A percentile compares a stretch with the other conserved stretches of the same genome.
phyloP scores from a whole-genome alignment of 2,113 vertebrate species.

The Thalassarche chlororhynchos region DNA sequence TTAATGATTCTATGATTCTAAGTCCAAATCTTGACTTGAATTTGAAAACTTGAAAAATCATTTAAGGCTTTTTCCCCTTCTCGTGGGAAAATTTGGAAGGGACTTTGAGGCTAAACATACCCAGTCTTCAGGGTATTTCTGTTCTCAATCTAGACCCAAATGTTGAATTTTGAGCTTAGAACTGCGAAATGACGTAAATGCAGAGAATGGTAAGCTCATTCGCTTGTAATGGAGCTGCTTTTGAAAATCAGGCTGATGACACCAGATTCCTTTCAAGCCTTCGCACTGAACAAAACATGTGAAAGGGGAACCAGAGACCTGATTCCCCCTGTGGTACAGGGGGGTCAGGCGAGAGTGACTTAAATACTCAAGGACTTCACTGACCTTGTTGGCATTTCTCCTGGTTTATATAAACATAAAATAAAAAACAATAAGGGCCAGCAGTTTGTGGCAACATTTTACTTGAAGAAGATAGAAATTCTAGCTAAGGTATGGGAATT shows the following conservation, averaged over 20 bases:
- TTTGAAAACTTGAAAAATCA: not conserved
- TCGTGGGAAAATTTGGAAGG: not conserved
- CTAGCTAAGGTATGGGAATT: not conserved
- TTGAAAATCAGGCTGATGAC: not conserved
- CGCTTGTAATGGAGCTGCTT: not conserved
- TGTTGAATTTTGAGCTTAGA: not conserved
- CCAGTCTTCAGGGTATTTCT: not conserved
- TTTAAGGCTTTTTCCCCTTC: not conserved
- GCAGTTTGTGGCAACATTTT: not conserved
- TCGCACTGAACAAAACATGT: not conserved
- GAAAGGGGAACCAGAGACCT: not conserved
- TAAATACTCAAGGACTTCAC: not conserved
- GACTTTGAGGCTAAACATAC: not conserved
- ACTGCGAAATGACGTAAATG: not conserved
- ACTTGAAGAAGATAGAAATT: constrained; percentile 3
- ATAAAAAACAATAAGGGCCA: not conserved
- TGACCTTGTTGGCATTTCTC: not conserved
- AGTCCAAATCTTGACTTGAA: not conserved
- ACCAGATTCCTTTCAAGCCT: not conserved
- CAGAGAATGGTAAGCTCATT: not conserved
- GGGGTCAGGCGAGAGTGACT: not conserved
- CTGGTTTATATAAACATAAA: not conserved
- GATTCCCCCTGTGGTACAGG: not conserved
- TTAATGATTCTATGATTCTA: too few species aligned
- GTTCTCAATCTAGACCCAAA: not conserved